Evolutionary conservation across 1,140 invertebrate genomes (phyloP).

Genomic region (Holcopasites calliopsidis): DNA sequence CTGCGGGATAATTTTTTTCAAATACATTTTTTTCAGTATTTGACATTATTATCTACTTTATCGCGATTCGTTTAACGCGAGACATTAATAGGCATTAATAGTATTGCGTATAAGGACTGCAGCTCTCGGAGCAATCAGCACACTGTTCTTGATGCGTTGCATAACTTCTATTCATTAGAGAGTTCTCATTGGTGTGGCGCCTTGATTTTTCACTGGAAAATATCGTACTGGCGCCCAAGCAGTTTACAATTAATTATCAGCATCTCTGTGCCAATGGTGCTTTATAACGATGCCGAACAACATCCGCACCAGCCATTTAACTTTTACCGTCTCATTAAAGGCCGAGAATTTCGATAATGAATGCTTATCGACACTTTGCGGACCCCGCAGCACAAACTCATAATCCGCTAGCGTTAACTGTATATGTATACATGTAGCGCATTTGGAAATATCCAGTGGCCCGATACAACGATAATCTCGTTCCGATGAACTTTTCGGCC

Average conservation of each 20-base stretch:
- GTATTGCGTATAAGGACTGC: not conserved
- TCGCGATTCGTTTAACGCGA: not conserved
- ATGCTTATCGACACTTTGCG: not conserved
- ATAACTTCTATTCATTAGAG: constrained; percentile 41
- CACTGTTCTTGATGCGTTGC: constrained; percentile 54
- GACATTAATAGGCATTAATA: too few species aligned
- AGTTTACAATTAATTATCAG: constrained; percentile 51
- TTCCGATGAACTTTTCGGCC: too few species aligned
- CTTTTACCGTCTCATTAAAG: constrained; percentile 2
- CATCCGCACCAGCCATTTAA: constrained; percentile 31
- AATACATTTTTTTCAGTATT: too few species aligned
- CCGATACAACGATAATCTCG: not conserved
- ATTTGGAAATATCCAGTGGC: too few species aligned
- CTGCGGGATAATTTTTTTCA: too few species aligned
- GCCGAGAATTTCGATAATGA: not conserved
- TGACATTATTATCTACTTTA: too few species aligned
- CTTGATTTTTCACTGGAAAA: constrained; percentile 41
- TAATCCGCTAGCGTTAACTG: not conserved
- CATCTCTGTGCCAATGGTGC: constrained; percentile 5
- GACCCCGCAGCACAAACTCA: not conserved
- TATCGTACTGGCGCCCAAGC: constrained; percentile 24
- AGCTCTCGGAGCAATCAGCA: constrained; percentile 35
- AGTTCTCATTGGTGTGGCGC: constrained; percentile 55
- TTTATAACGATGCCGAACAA: constrained; percentile 1
- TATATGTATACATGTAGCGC: too few species aligned